Evolutionary conservation across 1,140 invertebrate genomes (phyloP), one percentile per base, ranked within the genome.

Genomic region (Brachionus rotundiformis): DNA sequence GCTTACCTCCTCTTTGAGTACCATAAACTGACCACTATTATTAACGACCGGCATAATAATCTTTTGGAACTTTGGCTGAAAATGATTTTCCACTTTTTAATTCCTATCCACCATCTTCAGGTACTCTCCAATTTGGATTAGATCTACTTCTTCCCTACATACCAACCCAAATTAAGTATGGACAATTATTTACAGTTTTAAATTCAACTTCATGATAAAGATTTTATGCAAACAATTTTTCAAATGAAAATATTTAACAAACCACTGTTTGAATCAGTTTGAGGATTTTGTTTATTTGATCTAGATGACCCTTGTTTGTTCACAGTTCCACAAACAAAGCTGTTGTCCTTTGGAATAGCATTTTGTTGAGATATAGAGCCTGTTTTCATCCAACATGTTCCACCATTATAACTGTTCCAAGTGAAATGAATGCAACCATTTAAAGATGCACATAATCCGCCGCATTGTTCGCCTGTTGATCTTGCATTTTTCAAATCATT

Each of bases 331-430:
- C 82, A 82, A n/a, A 82, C 82, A 10, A 82, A 41, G 3, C 19
- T 44, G 16, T 44, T 25, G 29, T 82, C 82, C 4, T 36, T 6
- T 1, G 71, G 1, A 41, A 82, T n/a, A 16, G 82, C 82, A 16
- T 82, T 41, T 13, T n/a, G 8, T 44, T 82, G 82, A 4, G 11
- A 25, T 16, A 81, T 33, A 31, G n/a, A 16, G 3, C 82, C 82
- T 47, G 23, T 49, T 61, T 82, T 82, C 82, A 82, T 36, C 33
- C 49, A 80, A 59, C 82, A 82, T 5, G 82, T 82, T 23, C 82
- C 82, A 81, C 82, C 82, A 47, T 81, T 59, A n/a, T 8, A 23
- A 44, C 13, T n/a, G 41, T 79, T 81, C 82, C 82, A 82, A 16
- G 82, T 47, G 29, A 82, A 82, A 31, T 82, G 82, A 4, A 79